Evolutionary conservation across 2,888 invertebrate species (phyloP).

Genomic region (Nesidiocoris tenuis): DNA sequence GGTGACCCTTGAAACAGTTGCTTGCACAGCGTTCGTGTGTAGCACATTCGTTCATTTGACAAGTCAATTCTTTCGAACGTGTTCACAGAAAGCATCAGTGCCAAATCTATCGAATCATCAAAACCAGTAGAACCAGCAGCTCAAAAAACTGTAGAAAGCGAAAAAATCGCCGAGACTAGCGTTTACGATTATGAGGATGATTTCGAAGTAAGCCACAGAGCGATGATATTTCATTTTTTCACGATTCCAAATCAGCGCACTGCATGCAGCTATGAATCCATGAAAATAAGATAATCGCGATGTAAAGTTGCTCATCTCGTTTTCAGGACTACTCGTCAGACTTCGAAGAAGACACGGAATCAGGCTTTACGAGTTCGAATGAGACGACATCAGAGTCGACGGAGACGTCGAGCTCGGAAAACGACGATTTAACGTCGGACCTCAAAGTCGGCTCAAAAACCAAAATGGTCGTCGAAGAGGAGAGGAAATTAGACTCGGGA

Average conservation of each 20-base stretch:
- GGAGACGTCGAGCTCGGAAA: neutral
- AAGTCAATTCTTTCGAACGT: too few species aligned
- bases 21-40: too few species aligned
- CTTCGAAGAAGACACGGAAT: constrained; percentile 54
- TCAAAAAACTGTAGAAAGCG: too few species aligned
- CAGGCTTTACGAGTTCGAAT: constrained; percentile 29
- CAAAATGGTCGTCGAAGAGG: constrained; percentile 55
- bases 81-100: too few species aligned
- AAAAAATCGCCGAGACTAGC: constrained; percentile 25
- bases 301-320: neutral
- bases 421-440: neutral
- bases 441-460: neutral
- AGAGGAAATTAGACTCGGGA: constrained; percentile 62
- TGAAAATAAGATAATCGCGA: too few species aligned
- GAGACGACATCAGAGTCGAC: constrained; percentile 10
- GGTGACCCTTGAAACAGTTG: too few species aligned
- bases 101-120: too few species aligned
- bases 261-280: too few species aligned
- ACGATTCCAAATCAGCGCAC: too few species aligned
- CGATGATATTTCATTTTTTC: too few species aligned
- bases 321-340: constrained; percentile 59
- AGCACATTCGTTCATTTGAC: too few species aligned
- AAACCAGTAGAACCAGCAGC: too few species aligned
- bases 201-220: constrained; percentile 57
- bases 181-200: constrained; percentile 57